Percentiles rank a stretch among this genome's conserved stretches.
Evolutionary conservation across 2,888 invertebrate species (phyloP).

Genomic region (Rhaphigaster nebulosa): DNA sequence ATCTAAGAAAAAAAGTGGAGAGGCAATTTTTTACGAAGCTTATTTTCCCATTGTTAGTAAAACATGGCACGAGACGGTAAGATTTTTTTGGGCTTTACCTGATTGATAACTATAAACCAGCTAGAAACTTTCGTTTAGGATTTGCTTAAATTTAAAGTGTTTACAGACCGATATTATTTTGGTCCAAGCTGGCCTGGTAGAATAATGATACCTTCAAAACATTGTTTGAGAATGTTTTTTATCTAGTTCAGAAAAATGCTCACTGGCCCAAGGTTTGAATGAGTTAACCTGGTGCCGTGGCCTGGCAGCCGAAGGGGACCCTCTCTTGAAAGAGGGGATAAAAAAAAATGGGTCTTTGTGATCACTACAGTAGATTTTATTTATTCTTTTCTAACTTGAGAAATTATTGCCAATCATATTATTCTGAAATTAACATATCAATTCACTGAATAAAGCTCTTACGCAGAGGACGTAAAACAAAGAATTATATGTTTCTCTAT

Average conservation of each 20-base stretch:
- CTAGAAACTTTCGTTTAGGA: background rate
- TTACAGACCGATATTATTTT: background rate
- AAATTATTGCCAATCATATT: background rate
- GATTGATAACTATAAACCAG: background rate
- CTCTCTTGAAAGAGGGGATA: background rate
- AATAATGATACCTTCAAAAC: background rate
- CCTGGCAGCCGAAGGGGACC: background rate
- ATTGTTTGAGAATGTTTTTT: background rate
- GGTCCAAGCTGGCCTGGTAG: background rate
- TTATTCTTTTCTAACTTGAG: background rate
- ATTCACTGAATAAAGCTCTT: no score
- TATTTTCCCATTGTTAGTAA: background rate
- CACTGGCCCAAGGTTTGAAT: background rate
- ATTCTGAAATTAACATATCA: background rate
- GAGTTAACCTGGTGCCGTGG: background rate
- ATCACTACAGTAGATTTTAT: background rate
- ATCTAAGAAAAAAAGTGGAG: background rate
- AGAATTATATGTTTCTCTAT: no score
- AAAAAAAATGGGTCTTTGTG: conserved; percentile 15
- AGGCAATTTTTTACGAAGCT: background rate
- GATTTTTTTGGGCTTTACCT: background rate
- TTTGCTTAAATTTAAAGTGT: background rate
- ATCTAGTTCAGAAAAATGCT: background rate
- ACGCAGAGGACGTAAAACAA: no score
- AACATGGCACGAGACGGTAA: background rate